Percentiles rank a stretch among this genome's conserved stretches.
These are phyloP conservation scores for Eretmochelys imbricata DNA, from an alignment of 2,113 vertebrate genomes.

Conservation along the genomic window DNA sequence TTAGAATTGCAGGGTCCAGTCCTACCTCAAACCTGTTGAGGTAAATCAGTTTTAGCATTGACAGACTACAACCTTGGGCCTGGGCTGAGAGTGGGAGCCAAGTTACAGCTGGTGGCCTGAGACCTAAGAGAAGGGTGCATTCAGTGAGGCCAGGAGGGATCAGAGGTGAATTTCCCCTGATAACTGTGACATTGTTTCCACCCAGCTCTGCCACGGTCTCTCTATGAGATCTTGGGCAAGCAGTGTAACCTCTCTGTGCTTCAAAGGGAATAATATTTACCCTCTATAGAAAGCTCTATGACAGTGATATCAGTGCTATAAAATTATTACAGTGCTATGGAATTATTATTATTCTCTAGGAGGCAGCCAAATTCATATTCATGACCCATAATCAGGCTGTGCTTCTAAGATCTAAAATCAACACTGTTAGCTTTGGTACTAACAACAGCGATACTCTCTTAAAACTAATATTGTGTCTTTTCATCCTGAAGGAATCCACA, in stretches of 20 bases:
- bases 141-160: background rate
- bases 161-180: background rate
- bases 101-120: background rate
- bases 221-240: background rate
- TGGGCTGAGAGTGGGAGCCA: background rate
- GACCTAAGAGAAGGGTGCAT: background rate
- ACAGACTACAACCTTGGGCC: background rate
- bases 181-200: background rate
- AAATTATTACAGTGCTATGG: background rate
- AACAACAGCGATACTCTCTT: background rate
- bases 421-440: background rate
- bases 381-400: rapidly evolving
- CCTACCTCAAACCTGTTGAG: background rate
- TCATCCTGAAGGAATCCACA: background rate
- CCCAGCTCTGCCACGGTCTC: background rate
- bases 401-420: background rate
- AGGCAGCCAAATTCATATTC: background rate
- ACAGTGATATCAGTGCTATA: background rate
- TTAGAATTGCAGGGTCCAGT: rapidly evolving
- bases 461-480: background rate
- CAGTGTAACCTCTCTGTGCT: background rate
- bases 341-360: background rate
- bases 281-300: background rate
- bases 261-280: background rate
- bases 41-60: background rate